A percentile compares a stretch with the other conserved stretches of the same genome.
These are phyloP conservation scores for Peromyscus eremicus DNA, from an alignment of 2,797 vertebrate species.

Conservation along the genomic window DNA sequence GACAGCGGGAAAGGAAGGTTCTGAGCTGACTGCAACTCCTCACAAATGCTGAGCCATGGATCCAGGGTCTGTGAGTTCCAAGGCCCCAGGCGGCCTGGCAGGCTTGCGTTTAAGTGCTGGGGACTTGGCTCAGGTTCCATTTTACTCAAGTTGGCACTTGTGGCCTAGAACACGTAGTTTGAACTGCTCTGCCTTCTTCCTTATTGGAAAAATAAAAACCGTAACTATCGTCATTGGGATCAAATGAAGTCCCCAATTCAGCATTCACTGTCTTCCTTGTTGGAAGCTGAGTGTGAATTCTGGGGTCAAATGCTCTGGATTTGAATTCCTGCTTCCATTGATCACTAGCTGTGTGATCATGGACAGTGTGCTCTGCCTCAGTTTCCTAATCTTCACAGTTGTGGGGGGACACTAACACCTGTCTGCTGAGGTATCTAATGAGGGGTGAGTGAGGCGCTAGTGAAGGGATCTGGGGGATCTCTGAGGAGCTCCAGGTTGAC, in stretches of 20 bases:
- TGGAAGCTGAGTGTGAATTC: not conserved
- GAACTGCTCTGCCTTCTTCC: not conserved
- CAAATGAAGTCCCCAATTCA: not conserved
- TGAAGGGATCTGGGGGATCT: not conserved
- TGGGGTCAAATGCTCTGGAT: not conserved
- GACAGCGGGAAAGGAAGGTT: not conserved
- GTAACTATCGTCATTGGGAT: not conserved
- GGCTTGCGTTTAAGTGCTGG: not conserved
- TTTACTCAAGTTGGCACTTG: not conserved
- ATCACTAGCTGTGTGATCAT: not conserved
- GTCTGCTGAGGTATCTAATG: not conserved
- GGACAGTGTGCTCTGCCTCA: not conserved
- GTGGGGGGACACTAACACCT: not conserved
- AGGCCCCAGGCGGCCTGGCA: not conserved
- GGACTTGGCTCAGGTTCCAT: not conserved
- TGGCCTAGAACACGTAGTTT: not conserved
- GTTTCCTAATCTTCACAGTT: not conserved
- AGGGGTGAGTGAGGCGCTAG: not conserved
- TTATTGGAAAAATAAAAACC: conserved; percentile 10
- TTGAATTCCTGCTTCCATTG: not conserved
- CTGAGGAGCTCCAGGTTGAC: not conserved
- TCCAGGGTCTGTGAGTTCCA: not conserved
- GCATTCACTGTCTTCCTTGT: not conserved
- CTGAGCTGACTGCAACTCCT: not conserved
- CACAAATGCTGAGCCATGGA: not conserved